Evolutionary conservation across 2,797 vertebrate genomes (phyloP).

Genomic region (Anguilla obscura): DNA sequence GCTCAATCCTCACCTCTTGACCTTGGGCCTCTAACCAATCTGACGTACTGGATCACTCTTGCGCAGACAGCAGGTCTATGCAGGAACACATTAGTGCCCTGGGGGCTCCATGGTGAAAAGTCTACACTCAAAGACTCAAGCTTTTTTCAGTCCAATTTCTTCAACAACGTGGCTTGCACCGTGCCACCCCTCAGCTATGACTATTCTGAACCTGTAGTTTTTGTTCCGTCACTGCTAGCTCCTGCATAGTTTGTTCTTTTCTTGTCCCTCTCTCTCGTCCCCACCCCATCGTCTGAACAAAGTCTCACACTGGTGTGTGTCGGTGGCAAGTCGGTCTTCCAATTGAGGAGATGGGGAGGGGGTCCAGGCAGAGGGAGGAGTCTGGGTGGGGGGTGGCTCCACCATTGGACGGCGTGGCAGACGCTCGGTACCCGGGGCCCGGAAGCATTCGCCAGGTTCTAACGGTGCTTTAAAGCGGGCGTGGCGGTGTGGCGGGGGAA

Average conservation of each 20-base stretch:
- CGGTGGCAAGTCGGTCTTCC: neutral
- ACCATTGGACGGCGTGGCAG: neutral
- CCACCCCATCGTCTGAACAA: constrained; percentile 38
- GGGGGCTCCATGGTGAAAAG: neutral
- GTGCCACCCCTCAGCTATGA: neutral
- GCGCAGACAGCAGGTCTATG: neutral
- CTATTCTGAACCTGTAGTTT: neutral
- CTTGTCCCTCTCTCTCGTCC: constrained; percentile 33
- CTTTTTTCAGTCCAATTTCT: neutral
- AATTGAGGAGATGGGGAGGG: neutral
- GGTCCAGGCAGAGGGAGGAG: neutral
- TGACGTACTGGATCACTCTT: neutral
- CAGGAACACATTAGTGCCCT: constrained; percentile 9
- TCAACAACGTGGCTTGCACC: neutral
- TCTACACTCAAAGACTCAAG: neutral
- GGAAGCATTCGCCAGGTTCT: constrained; percentile 52
- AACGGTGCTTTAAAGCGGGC: constrained; percentile 49
- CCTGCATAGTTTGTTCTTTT: neutral
- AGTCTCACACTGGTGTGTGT: neutral
- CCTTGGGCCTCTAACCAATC: constrained; percentile 43
- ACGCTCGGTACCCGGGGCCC: neutral
- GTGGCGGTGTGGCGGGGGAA: constrained; percentile 52
- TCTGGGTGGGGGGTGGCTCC: constrained; percentile 19
- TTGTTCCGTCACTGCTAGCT: neutral
- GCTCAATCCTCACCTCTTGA: constrained; percentile 31